These are phyloP conservation scores for Adela reaumurella DNA, from an alignment of 2,888 invertebrate genomes.

Conservation along the genomic window DNA sequence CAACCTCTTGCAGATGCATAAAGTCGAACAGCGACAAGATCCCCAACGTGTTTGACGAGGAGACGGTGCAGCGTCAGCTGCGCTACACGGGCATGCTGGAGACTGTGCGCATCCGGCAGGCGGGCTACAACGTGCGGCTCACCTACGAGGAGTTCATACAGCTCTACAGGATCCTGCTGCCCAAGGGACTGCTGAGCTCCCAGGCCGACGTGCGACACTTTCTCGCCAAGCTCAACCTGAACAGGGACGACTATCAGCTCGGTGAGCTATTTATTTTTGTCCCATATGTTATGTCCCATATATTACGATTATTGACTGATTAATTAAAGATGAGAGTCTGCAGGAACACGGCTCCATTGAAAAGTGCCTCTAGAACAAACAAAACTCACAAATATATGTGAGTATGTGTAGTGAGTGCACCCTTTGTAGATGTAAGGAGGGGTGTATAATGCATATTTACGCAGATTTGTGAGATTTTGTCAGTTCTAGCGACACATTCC, in stretches of 20 bases:
- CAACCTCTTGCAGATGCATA: constrained; percentile 72
- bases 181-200: constrained; percentile 81
- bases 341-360: no score
- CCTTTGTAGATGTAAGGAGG: no score
- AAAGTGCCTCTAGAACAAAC: no score
- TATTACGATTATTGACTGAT: no score
- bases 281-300: no score
- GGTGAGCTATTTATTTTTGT: no score
- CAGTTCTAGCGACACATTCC: no score
- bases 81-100: constrained; percentile 97
- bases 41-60: constrained; percentile 89
- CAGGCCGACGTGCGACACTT: constrained; percentile 84
- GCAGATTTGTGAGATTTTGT: no score
- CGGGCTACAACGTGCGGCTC: constrained; percentile 91
- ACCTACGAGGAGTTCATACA: constrained; percentile 94
- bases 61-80: constrained; percentile 81
- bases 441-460: no score
- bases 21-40: constrained; percentile 94
- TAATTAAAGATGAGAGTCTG: no score
- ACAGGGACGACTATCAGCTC: constrained; percentile 87
- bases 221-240: constrained; percentile 76
- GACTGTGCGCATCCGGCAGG: constrained; percentile 90
- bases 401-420: no score
- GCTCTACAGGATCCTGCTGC: constrained; percentile 84
- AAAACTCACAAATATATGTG: no score